phyloP scores from a whole-genome alignment of 2,113 vertebrate genomes.

The Aptenodytes forsteri region DNA sequence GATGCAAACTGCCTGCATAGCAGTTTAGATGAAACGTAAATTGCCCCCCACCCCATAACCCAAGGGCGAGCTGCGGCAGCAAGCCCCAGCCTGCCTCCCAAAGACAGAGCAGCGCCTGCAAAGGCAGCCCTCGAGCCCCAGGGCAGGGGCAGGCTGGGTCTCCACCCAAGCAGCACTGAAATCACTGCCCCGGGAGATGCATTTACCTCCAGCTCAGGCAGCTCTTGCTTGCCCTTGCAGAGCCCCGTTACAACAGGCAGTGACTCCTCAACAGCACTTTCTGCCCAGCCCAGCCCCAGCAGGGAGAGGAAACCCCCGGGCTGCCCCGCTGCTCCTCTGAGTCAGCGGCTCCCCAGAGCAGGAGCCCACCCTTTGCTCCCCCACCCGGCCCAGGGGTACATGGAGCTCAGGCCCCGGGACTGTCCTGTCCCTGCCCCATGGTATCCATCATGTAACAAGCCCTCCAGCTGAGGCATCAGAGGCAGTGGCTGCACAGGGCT shows the following conservation, averaged over 20 bases:
- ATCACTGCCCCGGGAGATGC: neutral
- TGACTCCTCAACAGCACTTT: neutral
- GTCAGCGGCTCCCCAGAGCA: neutral
- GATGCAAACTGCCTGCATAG: neutral
- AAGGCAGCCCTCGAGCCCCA: neutral
- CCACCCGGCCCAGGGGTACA: neutral
- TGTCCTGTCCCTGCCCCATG: neutral
- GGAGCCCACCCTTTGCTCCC: neutral
- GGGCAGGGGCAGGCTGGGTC: neutral
- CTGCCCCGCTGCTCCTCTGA: neutral
- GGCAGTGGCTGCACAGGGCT: neutral
- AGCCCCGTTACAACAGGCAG: neutral
- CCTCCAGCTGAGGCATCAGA: neutral
- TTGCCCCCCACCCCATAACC: neutral
- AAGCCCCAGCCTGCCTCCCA: neutral
- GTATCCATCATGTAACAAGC: neutral
- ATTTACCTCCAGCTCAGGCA: neutral
- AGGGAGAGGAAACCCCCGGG: neutral
- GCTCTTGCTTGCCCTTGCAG: neutral
- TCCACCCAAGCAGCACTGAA: neutral
- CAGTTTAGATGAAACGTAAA: neutral
- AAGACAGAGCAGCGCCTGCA: neutral
- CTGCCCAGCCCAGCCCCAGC: neutral
- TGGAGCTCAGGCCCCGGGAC: fast-evolving
- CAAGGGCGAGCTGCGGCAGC: neutral